Base-by-base conservation (phyloP, 2,113 vertebrate genomes). In the Petromus typicus region DNA sequence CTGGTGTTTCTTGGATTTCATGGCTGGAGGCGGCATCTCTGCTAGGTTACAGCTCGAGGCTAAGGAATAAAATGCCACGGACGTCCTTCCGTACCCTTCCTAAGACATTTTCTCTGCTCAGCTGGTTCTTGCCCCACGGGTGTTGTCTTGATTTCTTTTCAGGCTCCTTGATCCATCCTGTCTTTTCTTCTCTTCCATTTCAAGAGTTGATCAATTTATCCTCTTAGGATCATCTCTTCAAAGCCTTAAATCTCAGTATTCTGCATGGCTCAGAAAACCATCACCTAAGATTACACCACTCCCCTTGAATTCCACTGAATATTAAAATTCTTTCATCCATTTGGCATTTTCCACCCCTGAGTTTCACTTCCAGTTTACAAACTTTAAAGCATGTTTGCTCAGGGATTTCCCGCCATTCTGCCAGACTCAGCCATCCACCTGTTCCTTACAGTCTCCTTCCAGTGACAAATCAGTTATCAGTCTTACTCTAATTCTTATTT, bases 1-100 rank as follows among this genome's bases (percentile, higher is more conserved):
- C 86, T 96, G 94, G 57, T 81, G 13, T 92, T 66, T 85, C 73
- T 95, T 67, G 90, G 57, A 92, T 95, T 93, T 97, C 79, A 75
- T 64, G n/a, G 48, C 67, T 79, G 57, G 86, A 23, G 16, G 43
- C 64, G 89, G 23, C 71, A 78, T 92, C 91, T 37, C 51, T 91
- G 82, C 82, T 71, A 78, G 43, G 78, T 89, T 66, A 86, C 81
- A 91, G 96, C 69, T 89, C 86, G 67, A 86, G 91, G 64, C 32
- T 95, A 82, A 95, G 93, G 85, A 83, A 30, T 88, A 90, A 94
- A 96, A 90, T 90, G 37, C 3, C 86, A 90, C 90, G 51, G 73
- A 17, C 23, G 59, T 88, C 63, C 61, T 89, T 95, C 89, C 51
- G 64, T 54, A 64, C 3, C 69, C 66, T 51, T 85, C 45, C 54